phyloP scores from a whole-genome alignment of 2,888 invertebrate genomes.

The Cyaniris semiargus region DNA sequence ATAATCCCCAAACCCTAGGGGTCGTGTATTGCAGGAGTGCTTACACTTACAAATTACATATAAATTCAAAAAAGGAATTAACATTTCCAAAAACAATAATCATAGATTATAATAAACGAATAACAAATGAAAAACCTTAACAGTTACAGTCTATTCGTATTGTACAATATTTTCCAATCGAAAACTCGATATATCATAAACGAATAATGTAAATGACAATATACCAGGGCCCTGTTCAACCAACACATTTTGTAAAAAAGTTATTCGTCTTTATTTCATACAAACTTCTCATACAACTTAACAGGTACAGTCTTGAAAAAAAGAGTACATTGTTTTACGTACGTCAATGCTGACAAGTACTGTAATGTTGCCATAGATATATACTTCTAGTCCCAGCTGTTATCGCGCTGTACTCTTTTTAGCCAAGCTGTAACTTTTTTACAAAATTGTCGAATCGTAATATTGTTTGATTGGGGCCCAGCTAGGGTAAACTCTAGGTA shows the following conservation, averaged over 20 bases:
- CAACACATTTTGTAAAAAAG: too few species aligned
- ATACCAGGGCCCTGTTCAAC: neutral
- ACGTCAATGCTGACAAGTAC: too few species aligned
- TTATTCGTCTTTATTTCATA: too few species aligned
- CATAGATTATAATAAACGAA: constrained; percentile 44
- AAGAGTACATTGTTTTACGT: too few species aligned
- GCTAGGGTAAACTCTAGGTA: constrained; percentile 51
- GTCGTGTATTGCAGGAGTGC: constrained; percentile 67
- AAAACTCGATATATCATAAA: constrained; percentile 64
- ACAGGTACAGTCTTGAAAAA: too few species aligned
- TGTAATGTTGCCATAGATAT: too few species aligned
- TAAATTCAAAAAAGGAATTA: constrained; percentile 73
- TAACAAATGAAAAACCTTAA: constrained; percentile 44
- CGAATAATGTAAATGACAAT: constrained; percentile 53
- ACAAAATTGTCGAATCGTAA: neutral
- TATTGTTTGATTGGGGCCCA: constrained; percentile 34
- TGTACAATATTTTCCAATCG: constrained; percentile 68
- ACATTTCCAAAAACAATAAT: constrained; percentile 70
- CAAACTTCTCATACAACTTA: neutral
- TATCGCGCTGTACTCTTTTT: too few species aligned
- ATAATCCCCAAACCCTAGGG: constrained; percentile 64
- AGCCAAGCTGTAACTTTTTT: neutral
- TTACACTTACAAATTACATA: constrained; percentile 70
- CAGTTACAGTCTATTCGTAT: constrained; percentile 76
- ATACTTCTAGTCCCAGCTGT: too few species aligned